Evolutionary conservation across 2,113 vertebrate genomes (phyloP).

Genomic region (Colinus virginianus): DNA sequence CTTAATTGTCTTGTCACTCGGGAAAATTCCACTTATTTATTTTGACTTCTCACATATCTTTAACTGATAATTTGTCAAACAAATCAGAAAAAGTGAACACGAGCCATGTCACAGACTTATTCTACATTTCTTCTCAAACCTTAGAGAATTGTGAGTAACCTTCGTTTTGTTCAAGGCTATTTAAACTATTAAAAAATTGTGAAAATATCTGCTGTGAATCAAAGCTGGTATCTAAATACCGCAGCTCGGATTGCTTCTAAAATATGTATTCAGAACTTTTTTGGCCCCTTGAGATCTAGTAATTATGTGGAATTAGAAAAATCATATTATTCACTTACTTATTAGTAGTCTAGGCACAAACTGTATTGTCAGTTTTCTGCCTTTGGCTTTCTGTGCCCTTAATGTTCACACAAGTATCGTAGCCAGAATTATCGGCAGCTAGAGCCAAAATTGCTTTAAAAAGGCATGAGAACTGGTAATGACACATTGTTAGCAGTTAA

Average conservation of each 20-base stretch:
- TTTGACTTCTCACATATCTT: slow-evolving; percentile 67
- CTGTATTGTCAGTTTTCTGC: slow-evolving; percentile 83
- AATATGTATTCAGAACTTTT: slow-evolving; percentile 74
- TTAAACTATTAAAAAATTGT: slow-evolving; percentile 63
- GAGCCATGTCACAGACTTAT: slow-evolving; percentile 57
- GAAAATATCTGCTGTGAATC: slow-evolving; percentile 56
- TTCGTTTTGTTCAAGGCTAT: slow-evolving; percentile 55
- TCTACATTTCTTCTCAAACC: slow-evolving; percentile 39
- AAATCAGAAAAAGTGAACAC: slow-evolving; percentile 55
- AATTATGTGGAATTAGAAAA: slow-evolving; percentile 79
- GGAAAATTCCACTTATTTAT: slow-evolving; percentile 71
- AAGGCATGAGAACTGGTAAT: slow-evolving; percentile 82
- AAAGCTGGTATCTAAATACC: slow-evolving; percentile 64
- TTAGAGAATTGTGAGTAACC: slow-evolving; percentile 62
- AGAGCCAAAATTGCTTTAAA: slow-evolving; percentile 85
- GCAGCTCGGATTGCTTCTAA: slow-evolving; percentile 68
- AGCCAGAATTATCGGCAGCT: slow-evolving; percentile 80
- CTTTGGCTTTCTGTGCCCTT: slow-evolving; percentile 84
- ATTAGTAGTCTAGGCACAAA: slow-evolving; percentile 83
- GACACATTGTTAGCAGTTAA: slow-evolving; percentile 86
- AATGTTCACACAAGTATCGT: slow-evolving; percentile 84
- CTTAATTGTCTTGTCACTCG: slow-evolving; percentile 34
- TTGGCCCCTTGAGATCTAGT: slow-evolving; percentile 75
- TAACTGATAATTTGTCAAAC: slow-evolving; percentile 67
- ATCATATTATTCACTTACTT: slow-evolving; percentile 78